These are phyloP conservation scores for Rugalucina vietnamica DNA, from an alignment of 2,888 invertebrate genomes.

Conservation along the genomic window DNA sequence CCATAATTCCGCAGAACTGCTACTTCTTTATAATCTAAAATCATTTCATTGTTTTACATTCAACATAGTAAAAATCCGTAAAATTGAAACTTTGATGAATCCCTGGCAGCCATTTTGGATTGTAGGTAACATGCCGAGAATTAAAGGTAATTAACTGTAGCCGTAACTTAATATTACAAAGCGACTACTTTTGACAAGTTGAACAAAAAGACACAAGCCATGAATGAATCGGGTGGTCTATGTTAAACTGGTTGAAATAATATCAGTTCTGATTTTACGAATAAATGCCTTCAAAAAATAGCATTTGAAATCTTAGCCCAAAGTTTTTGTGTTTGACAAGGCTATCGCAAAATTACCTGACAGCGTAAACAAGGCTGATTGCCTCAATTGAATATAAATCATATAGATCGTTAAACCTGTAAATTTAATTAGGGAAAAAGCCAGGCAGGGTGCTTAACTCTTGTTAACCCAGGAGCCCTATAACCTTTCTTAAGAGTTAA, in stretches of 20 bases:
- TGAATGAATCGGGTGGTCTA: constrained; percentile 9
- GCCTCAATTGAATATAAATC: constrained; percentile 30
- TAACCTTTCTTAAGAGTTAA: no score
- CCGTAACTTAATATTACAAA: constrained; percentile 46
- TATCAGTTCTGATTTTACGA: constrained; percentile 60
- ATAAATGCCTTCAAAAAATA: constrained; percentile 51
- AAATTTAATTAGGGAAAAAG: constrained; percentile 55
- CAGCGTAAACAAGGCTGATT: constrained; percentile 49
- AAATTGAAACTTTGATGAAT: no score
- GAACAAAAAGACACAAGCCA: constrained; percentile 18
- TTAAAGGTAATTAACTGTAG: constrained; percentile 53
- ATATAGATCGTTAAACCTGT: constrained; percentile 41
- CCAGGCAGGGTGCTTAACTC: background rate
- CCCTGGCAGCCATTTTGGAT: constrained; percentile 1
- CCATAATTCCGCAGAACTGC: no score
- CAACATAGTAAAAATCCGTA: no score
- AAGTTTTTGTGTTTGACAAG: constrained; percentile 42
- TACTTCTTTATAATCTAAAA: no score
- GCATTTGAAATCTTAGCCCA: constrained; percentile 54
- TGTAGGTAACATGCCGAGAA: constrained; percentile 20
- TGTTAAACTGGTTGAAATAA: constrained; percentile 45
- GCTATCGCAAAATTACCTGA: constrained; percentile 47
- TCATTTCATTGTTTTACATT: no score
- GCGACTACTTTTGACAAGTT: constrained; percentile 39
- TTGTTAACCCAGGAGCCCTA: no score